Conservation (phyloP, 2,113 vertebrate species). For the Passer domesticus region DNA sequence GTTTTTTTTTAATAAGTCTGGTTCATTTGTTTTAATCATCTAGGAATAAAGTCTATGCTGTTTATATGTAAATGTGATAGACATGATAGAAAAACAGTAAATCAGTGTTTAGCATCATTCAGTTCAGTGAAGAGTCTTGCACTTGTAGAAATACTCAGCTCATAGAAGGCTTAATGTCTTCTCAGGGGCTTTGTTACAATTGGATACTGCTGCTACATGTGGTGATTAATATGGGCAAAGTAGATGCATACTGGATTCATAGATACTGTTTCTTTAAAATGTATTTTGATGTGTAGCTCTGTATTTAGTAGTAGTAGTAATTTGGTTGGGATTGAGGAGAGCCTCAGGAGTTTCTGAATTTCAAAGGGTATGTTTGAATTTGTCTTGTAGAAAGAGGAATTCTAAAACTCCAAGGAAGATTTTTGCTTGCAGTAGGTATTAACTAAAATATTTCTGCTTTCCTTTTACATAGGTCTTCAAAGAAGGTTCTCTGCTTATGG, state of each 20-base stretch:
- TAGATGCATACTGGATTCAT: neutral
- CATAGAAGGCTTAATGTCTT: neutral
- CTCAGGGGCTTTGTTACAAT: neutral
- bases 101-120: neutral
- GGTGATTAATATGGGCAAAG: neutral
- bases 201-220: neutral
- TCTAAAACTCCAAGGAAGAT: neutral
- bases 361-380: neutral
- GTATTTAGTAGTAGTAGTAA: neutral
- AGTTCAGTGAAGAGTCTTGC: neutral
- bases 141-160: neutral
- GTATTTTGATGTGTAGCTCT: neutral
- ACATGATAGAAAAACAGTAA: neutral
- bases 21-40: neutral
- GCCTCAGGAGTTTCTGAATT: neutral
- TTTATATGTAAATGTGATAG: neutral
- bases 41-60: neutral
- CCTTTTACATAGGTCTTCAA: conserved; percentile 17
- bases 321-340: neutral
- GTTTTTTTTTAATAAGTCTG: neutral
- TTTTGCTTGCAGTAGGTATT: neutral
- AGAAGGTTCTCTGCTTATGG: neutral
- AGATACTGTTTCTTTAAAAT: neutral
- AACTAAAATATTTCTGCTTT: conserved; percentile 39
- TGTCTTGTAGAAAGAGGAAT: neutral